Percentiles rank a stretch among this genome's conserved stretches.
Evolutionary conservation across 2,113 vertebrate species (phyloP).

Genomic region (Sprattus sprattus): DNA sequence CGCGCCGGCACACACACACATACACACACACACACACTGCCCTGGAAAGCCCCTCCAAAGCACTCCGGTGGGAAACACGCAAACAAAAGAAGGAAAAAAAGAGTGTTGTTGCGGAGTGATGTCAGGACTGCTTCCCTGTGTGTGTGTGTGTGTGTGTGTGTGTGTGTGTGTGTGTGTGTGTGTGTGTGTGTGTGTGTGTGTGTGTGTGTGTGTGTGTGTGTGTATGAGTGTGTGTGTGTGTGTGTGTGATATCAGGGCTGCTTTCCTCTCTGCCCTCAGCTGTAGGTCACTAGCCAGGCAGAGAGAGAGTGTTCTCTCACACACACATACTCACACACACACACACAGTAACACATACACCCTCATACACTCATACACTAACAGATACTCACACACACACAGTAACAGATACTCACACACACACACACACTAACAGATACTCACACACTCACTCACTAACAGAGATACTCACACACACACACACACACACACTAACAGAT

Average conservation of each 20-base stretch:
- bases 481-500: no score
- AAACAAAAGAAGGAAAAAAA: conserved; percentile 52
- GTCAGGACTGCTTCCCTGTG: conserved; percentile 42
- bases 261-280: no score
- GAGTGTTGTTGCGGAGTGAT: conserved; percentile 30
- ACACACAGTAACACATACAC: background rate
- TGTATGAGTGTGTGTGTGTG: background rate
- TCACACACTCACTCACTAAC: background rate
- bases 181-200: background rate
- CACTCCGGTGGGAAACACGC: conserved; percentile 43
- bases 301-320: no score
- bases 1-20: background rate
- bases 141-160: background rate
- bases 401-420: background rate
- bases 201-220: background rate
- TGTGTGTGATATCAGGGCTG: no score
- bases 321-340: background rate
- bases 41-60: conserved; percentile 46
- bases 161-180: background rate
- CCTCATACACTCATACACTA: background rate
- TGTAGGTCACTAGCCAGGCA: no score
- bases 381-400: no score
- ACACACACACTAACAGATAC: background rate
- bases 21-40: background rate
- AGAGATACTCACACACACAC: no score